Conservation (phyloP, 1,140 invertebrate genomes). For the Harpegnathos saltator region DNA sequence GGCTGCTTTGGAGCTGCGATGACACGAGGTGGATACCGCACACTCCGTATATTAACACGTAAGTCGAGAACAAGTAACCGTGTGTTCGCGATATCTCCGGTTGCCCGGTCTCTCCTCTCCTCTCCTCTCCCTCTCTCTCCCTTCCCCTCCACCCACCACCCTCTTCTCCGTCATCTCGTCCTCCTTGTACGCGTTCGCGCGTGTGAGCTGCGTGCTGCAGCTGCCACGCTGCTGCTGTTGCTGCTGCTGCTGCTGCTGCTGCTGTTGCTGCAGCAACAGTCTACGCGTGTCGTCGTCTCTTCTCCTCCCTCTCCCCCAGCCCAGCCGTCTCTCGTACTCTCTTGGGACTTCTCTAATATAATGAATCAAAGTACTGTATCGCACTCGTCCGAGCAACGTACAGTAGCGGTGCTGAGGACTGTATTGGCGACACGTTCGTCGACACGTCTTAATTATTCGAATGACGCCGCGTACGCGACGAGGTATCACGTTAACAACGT, state of each 20-base stretch:
- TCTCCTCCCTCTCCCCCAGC: constrained; percentile 38
- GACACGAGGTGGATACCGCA: background rate
- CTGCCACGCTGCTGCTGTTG: constrained; percentile 36
- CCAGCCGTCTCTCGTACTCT: constrained; percentile 21
- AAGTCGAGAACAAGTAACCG: constrained; percentile 71
- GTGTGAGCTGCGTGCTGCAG: constrained; percentile 16
- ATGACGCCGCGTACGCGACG: background rate
- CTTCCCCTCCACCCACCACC: background rate
- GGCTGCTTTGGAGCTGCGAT: background rate
- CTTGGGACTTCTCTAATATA: constrained; percentile 42
- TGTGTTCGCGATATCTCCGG: constrained; percentile 70
- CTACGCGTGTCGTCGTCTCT: constrained; percentile 42
- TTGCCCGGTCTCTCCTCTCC: constrained; percentile 10
- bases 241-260: no score
- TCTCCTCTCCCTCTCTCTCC: constrained; percentile 15
- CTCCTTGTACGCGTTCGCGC: constrained; percentile 27
- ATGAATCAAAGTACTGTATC: constrained; percentile 73
- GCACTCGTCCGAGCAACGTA: constrained; percentile 20
- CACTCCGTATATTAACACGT: constrained; percentile 58
- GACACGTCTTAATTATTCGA: constrained; percentile 42
- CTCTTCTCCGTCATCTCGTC: constrained; percentile 1
- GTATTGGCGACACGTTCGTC: constrained; percentile 20
- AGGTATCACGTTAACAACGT: background rate
- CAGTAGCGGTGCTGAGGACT: constrained; percentile 65
- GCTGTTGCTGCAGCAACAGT: constrained; percentile 21